phyloP scores from a whole-genome alignment of 1,140 invertebrate species.

The Bombus consobrinus region DNA sequence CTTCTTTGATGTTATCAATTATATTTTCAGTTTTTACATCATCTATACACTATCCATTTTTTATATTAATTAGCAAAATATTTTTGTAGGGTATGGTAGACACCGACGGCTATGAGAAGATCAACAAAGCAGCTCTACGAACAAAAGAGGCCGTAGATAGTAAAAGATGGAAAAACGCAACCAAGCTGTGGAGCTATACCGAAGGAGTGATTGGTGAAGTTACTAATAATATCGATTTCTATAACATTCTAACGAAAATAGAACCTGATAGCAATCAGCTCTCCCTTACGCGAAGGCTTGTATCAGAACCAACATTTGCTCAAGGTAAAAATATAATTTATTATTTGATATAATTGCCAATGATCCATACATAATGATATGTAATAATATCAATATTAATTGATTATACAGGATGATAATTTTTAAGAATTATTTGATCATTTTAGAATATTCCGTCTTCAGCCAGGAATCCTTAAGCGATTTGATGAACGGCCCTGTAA shows the following conservation, averaged over 20 bases:
- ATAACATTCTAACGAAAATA: constrained; percentile 88
- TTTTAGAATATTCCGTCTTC: not conserved
- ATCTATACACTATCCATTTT: not conserved
- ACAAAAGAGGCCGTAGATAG: constrained; percentile 83
- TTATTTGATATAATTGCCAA: not conserved
- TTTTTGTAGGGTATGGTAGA: constrained; percentile 85
- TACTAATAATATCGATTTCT: constrained; percentile 89
- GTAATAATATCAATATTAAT: not conserved
- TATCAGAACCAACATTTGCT: not conserved
- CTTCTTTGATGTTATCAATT: not conserved
- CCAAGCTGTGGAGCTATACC: constrained; percentile 85
- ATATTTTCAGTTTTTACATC: not conserved
- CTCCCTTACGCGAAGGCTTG: not conserved
- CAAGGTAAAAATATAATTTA: constrained; percentile 3
- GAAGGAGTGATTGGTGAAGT: constrained; percentile 84
- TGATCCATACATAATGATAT: not conserved
- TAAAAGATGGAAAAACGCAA: constrained; percentile 85
- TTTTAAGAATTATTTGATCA: not conserved
- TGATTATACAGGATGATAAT: not conserved
- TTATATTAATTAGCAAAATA: not conserved
- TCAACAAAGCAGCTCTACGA: constrained; percentile 81
- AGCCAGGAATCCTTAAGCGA: constrained; percentile 76
- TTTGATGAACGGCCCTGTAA: constrained; percentile 90
- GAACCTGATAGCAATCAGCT: not conserved
- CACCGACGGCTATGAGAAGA: constrained; percentile 83